Evolutionary conservation across 2,888 invertebrate species (phyloP), one percentile per base, ranked within the genome.

Genomic region (Epistrophella euchroma): DNA sequence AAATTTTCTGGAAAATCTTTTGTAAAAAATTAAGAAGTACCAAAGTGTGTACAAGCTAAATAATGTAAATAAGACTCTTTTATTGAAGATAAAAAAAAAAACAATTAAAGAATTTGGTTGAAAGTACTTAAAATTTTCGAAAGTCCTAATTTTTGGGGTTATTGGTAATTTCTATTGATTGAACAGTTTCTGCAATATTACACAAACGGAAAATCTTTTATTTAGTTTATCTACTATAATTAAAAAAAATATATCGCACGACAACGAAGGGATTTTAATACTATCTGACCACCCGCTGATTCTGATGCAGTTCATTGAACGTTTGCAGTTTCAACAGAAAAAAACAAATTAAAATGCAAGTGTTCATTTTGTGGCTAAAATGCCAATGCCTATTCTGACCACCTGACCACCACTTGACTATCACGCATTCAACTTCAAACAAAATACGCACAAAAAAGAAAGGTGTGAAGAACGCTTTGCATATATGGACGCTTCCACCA

Each of bases 261-360:
- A n/a, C 43, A n/a, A 43, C 5, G n/a, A n/a, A 43, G 7, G 5
- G 6, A 0, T 43, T n/a, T n/a, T n/a, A 6, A 17, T 9, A 32
- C 32, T 6, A 15, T 10, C 60, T 60, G 74, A 58, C 70, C 75
- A 82, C 82, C 76, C 72, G 47, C 77, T 74, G 55, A 10, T 13
- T 37, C 17, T 47, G 10, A 5, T 13, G 9, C 35, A 56, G 83
- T 78, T 83, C 78, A 74, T 32, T 70, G 78, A 78, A 78, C 78
- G 78, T 52, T 70, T 6, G 50, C 74, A 64, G 73, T 83, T 52
- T 17, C n/a, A n/a, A n/a, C n/a, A n/a, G n/a, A n/a, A n/a, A n/a
- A 2, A 22, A 71, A 70, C 5, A 74, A 78, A 83, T 78, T 78
- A 78, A 73, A 78, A 83, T 83, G 78, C 79, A 73, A 74, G 28